Conservation (phyloP, 2,797 vertebrate genomes). For the Manis pentadactyla region DNA sequence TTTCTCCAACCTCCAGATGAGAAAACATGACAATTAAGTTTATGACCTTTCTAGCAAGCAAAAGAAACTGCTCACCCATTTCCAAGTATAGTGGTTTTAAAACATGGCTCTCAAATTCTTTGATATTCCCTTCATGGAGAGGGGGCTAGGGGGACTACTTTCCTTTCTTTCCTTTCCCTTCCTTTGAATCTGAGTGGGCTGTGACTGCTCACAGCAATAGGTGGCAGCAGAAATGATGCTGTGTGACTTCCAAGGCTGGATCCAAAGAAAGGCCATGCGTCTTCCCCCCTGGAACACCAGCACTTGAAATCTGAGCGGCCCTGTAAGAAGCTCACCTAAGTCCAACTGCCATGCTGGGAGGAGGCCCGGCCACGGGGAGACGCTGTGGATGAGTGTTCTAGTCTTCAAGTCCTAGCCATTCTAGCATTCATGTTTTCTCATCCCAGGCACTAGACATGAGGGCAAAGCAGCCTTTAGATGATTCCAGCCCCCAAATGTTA, state of each 20-base stretch:
- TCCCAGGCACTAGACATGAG: neutral
- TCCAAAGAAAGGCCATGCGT: neutral
- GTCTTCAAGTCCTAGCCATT: neutral
- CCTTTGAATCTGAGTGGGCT: neutral
- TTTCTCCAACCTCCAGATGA: neutral
- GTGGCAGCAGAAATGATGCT: neutral
- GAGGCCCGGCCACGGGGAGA: neutral
- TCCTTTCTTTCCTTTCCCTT: neutral
- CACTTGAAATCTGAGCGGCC: neutral
- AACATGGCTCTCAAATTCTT: neutral
- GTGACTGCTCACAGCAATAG: neutral
- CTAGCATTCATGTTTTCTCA: neutral
- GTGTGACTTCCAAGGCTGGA: neutral
- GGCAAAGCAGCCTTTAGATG: neutral
- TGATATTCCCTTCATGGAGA: neutral
- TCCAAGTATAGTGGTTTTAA: neutral
- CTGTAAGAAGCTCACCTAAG: neutral
- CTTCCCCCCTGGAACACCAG: neutral
- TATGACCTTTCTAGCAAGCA: neutral
- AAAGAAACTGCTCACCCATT: neutral
- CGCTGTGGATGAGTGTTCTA: neutral
- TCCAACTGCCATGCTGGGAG: neutral
- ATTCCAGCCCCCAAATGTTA: neutral
- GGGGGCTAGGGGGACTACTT: neutral
- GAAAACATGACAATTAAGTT: neutral